phyloP scores from a whole-genome alignment of 2,113 vertebrate genomes.

The Oreocharis arfaki region DNA sequence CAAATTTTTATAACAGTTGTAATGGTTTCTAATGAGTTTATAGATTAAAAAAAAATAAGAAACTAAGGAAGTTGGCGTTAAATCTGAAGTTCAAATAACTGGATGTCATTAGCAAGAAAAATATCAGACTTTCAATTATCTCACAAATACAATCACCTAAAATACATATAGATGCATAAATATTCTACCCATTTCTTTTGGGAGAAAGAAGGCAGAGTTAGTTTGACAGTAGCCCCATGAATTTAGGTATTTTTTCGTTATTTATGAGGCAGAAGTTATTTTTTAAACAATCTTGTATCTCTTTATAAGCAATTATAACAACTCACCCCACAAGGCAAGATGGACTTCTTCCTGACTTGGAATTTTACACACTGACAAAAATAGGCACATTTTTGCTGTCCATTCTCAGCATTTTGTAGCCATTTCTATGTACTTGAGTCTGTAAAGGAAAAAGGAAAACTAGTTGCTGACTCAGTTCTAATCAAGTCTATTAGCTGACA shows the following conservation, averaged over 20 bases:
- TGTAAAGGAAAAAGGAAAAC: neutral
- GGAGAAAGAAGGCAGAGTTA: neutral
- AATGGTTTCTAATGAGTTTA: neutral
- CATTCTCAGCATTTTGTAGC: neutral
- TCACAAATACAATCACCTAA: neutral
- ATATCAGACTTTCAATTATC: neutral
- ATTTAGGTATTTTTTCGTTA: neutral
- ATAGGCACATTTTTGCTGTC: neutral
- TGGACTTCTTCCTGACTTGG: neutral
- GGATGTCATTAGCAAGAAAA: neutral
- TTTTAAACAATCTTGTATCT: neutral
- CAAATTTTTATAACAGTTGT: neutral
- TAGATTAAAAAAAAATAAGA: neutral
- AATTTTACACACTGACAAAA: neutral
- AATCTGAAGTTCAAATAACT: neutral
- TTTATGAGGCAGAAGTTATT: neutral
- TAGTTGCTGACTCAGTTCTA: neutral
- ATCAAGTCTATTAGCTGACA: constrained; percentile 26
- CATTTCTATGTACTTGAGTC: neutral
- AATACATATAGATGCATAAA: neutral
- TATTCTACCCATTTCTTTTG: neutral
- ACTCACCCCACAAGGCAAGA: neutral
- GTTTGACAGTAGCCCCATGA: neutral
- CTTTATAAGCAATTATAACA: neutral
- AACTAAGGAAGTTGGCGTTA: neutral